phyloP scores from a whole-genome alignment of 2,113 vertebrate species.

The Strix uralensis region DNA sequence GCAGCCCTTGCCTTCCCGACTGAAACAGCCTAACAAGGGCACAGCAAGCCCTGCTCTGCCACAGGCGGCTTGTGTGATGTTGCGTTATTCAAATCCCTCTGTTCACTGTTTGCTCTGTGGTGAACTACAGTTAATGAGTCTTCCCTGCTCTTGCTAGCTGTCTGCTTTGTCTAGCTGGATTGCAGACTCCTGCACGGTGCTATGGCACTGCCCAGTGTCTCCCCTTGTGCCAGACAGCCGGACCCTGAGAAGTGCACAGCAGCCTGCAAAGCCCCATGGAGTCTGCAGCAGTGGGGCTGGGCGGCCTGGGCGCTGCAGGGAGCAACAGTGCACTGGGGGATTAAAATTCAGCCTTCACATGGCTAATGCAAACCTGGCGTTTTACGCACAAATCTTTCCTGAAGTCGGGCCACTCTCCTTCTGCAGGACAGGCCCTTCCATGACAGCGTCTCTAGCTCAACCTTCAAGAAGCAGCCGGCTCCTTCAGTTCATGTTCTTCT shows the following conservation, averaged over 20 bases:
- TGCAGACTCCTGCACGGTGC: neutral
- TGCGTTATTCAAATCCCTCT: neutral
- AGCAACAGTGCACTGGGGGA: accelerated
- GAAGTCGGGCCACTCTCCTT: neutral
- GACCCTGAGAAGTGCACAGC: neutral
- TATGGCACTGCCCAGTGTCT: neutral
- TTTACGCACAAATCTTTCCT: neutral
- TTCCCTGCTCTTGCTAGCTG: neutral
- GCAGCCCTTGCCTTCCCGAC: neutral
- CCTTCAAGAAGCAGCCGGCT: neutral
- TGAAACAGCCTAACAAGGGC: neutral
- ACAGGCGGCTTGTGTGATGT: neutral
- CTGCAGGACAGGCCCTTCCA: neutral
- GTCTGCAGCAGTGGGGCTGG: neutral
- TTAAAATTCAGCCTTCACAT: neutral
- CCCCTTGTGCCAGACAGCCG: accelerated
- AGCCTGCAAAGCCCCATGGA: neutral
- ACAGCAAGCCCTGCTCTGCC: neutral
- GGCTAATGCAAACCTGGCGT: neutral
- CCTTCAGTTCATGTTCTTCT: neutral
- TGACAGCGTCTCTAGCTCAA: neutral
- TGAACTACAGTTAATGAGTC: neutral
- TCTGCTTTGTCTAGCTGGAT: neutral
- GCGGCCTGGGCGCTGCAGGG: neutral
- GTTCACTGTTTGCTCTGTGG: neutral